Evolutionary conservation across 2,888 invertebrate species (phyloP), one percentile per base, ranked within the genome.

Genomic region (Anthophora plumipes): DNA sequence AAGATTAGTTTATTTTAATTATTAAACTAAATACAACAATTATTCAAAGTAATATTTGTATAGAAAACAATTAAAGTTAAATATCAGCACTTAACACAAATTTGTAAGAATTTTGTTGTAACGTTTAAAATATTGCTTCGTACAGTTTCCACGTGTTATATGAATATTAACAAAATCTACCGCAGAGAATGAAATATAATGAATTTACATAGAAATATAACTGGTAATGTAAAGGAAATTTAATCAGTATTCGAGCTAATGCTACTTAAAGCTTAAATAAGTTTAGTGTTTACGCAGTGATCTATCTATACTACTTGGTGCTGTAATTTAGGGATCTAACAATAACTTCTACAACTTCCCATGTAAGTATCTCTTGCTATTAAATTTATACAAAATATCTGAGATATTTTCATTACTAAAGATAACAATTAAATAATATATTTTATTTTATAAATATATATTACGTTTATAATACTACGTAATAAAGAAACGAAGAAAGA

Each of bases 291-390:
- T 9, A 11, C 8, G 2, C 11, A 31, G 11, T 20, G 25, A 20
- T 5, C n/a, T 39, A 61, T 12, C 12, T 63, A 17, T 59, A 69
- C 60, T 60, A 50, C 69, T 69, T 59, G 12, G 17, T 17, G n/a
- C 11, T 37, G 14, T 55, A 43, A 25, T 22, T 66, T 22, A 31
- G 11, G 25, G 41, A 17, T 39, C 39, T n/a, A 5, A 41, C 31
- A 31, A 4, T 31, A 20, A 22, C 5, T 63, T 6, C 11, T 8
- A 17, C 6, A 31, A 14, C 22, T 46, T 25, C 14, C 17, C 1
- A 46, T 46, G n/a, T 14, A 37, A 55, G 5, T 57, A 11, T 25
- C 6, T 54, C 2, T 9, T 39, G 20, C n/a, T 14, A 41, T 7
- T 12, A n/a, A 54, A 25, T 39, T 54, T 39, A 39, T 14, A 1